Conservation (phyloP, 1,140 invertebrate genomes). For the Bradynema listronoti region DNA sequence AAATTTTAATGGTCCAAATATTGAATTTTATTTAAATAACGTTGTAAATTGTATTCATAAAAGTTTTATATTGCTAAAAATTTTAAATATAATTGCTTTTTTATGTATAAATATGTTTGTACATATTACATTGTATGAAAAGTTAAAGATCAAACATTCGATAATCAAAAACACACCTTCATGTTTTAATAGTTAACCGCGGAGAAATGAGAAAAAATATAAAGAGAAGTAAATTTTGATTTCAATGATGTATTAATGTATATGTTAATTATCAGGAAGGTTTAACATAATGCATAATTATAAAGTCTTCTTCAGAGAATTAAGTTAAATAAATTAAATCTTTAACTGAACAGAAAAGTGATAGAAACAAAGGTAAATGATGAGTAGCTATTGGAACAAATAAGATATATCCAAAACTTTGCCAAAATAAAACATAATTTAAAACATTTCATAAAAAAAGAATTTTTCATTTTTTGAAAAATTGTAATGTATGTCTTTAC, state of each 20-base stretch:
- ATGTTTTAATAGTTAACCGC: not conserved
- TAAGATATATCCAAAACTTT: not conserved
- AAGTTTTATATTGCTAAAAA: not conserved
- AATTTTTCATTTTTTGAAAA: too few species aligned
- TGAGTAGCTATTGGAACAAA: too few species aligned
- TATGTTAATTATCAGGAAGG: too few species aligned
- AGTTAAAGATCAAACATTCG: not conserved
- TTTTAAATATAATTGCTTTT: too few species aligned
- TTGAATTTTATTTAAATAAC: not conserved
- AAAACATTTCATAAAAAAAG: too few species aligned
- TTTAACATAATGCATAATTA: too few species aligned
- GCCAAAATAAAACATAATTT: not conserved
- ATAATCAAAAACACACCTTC: not conserved
- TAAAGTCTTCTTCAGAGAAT: not conserved
- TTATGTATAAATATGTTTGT: not conserved
- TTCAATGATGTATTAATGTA: too few species aligned
- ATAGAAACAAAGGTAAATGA: too few species aligned
- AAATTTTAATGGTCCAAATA: too few species aligned
- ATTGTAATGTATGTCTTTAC: too few species aligned
- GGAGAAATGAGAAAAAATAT: not conserved
- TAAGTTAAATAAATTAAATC: not conserved
- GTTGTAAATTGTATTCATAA: not conserved
- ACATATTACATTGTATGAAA: too few species aligned
- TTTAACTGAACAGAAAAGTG: not conserved
- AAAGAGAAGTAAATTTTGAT: constrained; percentile 3